Evolutionary conservation across 2,888 invertebrate species (phyloP).

Genomic region (Conus canariensis): DNA sequence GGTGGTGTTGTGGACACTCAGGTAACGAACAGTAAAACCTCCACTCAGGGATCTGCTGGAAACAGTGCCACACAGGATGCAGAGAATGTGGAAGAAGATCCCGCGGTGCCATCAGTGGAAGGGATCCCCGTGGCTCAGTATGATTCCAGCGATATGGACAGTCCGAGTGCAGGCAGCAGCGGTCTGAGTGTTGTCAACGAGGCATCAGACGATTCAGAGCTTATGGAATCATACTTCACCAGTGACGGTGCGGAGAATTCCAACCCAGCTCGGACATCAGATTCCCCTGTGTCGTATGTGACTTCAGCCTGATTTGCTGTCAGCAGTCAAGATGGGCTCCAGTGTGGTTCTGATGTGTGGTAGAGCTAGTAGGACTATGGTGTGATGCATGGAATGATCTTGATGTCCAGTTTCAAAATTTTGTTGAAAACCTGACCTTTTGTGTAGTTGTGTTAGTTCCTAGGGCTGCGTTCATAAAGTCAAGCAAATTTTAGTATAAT

Average conservation of each 20-base stretch:
- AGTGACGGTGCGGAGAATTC: not conserved
- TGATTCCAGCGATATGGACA: conserved; percentile 1
- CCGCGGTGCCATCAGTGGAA: not conserved
- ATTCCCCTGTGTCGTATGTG: not conserved
- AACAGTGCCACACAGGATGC: not conserved
- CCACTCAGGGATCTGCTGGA: not conserved
- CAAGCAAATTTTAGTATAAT: too few species aligned
- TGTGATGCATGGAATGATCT: not conserved
- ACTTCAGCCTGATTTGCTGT: not conserved
- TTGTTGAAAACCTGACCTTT: too few species aligned
- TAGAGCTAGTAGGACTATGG: not conserved
- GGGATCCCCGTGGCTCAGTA: not conserved
- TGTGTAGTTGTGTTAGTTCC: too few species aligned
- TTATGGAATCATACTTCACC: not conserved
- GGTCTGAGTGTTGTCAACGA: not conserved
- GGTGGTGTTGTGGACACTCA: not conserved
- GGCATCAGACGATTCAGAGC: not conserved
- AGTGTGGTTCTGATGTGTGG: not conserved
- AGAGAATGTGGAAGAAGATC: not conserved
- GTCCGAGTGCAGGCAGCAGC: not conserved
- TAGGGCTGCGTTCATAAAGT: too few species aligned
- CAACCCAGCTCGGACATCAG: not conserved
- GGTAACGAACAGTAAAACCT: not conserved
- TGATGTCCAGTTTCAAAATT: too few species aligned
- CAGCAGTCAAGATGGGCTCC: not conserved